Conservation (phyloP, 2,113 vertebrate species). For the Helogale parvula region DNA sequence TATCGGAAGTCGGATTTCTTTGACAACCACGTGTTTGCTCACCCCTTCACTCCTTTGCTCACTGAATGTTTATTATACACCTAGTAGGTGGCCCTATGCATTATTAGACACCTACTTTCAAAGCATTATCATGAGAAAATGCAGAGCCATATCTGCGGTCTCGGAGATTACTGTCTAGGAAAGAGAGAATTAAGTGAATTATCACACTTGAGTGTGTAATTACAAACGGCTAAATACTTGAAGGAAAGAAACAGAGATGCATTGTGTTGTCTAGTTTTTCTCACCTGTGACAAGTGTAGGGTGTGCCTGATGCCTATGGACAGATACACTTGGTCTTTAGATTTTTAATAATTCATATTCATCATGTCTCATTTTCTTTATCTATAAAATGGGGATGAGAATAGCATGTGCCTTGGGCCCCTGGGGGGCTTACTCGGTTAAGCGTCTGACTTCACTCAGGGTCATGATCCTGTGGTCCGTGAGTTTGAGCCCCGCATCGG, state of each 20-base stretch:
- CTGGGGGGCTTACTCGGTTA: too few species aligned
- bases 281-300: not conserved
- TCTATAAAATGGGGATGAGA: not conserved
- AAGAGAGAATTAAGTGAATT: not conserved
- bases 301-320: not conserved
- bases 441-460: too few species aligned
- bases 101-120: not conserved
- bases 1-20: constrained; percentile 20
- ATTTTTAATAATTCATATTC: not conserved
- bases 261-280: not conserved
- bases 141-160: not conserved
- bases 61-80: not conserved
- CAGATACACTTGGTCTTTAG: not conserved
- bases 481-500: too few species aligned
- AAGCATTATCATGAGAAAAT: not conserved
- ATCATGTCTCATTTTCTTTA: not conserved
- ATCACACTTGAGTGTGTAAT: not conserved
- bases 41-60: not conserved
- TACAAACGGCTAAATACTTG: not conserved
- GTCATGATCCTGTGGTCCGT: too few species aligned
- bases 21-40: not conserved
- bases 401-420: not conserved
- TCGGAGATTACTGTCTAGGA: not conserved
- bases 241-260: not conserved
- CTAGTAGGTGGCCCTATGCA: not conserved